Base-by-base conservation (phyloP, 1,140 invertebrate genomes). In the Drosophila sulfurigaster region DNA sequence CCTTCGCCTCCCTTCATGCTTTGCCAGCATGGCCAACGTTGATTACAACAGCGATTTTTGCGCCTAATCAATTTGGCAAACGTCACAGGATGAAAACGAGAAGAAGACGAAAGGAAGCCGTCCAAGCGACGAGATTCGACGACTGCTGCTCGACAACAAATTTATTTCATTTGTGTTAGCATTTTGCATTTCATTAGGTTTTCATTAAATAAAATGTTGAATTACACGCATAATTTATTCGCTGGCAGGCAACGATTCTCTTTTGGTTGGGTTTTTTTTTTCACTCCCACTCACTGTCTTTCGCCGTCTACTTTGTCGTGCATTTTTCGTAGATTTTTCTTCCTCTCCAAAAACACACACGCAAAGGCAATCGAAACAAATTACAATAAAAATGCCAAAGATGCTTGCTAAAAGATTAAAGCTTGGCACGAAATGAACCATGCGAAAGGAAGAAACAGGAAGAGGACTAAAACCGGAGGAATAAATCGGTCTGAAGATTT, bases 161-260 rank as follows among this genome's bases (percentile, higher is more conserved):
- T 91, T 91, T 91, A 91, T 91, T 91, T 91, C 88, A 91, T 91
- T 91, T 91, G 88, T 90, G 81, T 89, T 89, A 89, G 85, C 85
- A 89, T 91, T 91, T 91, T 91, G 87, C 87, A 91, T 91, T 91
- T 91, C 88, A 91, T 91, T 91, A 91, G 80, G 82, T 91, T 91
- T 91, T 91, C 88, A 91, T 91, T 91, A 91, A 91, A 91, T 91
- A 91, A 91, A 91, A 91, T 91, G 88, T 91, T 91, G 88, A 91
- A 91, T 91, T 91, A 91, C 88, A 91, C 88, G 88, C 88, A 91
- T 91, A 91, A 91, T 91, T 91, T 91, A 88, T 91, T 91, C 74
- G 71, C 67, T 67, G 64, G 57, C 71, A 83, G 81, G 65, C 79
- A 77, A 75, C 20, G 52, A 10, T 25, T 11, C 32, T 41, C 25